These are phyloP conservation scores for Trinorchestia longiramus DNA, from an alignment of 1,140 invertebrate genomes.

Conservation along the genomic window DNA sequence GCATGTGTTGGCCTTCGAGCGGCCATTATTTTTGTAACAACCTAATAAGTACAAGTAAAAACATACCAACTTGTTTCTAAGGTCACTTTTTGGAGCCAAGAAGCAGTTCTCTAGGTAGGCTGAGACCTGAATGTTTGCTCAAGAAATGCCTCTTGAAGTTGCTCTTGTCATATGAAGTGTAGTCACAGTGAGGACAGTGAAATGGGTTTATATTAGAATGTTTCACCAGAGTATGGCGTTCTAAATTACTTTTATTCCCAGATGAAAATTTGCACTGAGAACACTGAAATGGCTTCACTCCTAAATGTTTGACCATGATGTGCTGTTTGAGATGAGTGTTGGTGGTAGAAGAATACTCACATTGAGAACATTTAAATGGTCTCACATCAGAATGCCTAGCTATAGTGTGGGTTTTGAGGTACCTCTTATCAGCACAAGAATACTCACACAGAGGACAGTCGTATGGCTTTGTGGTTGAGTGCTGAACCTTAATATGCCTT, in stretches of 20 bases:
- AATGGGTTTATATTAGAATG: not conserved
- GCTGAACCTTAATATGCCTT: not conserved
- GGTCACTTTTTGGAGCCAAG: not conserved
- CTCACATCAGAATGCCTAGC: not conserved
- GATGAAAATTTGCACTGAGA: not conserved
- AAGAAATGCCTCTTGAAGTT: not conserved
- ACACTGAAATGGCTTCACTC: slow-evolving; percentile 24
- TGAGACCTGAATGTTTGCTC: not conserved
- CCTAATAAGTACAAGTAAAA: too few relatives aligned
- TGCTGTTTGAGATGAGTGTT: slow-evolving; percentile 20
- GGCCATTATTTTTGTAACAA: too few relatives aligned
- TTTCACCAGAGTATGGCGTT: not conserved
- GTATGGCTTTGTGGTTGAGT: slow-evolving; percentile 20
- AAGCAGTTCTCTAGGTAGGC: not conserved
- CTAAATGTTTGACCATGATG: slow-evolving; percentile 21
- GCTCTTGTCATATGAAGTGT: not conserved
- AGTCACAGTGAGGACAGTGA: not conserved
- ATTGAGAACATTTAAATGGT: not conserved
- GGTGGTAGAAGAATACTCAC: slow-evolving; percentile 31
- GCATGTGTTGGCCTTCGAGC: too few relatives aligned
- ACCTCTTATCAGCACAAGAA: not conserved
- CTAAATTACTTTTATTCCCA: not conserved
- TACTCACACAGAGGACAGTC: slow-evolving; percentile 45
- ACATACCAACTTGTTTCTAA: too few relatives aligned
- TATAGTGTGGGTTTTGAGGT: not conserved